A percentile compares a stretch with the other conserved stretches of the same genome.
phyloP scores from a whole-genome alignment of 2,888 invertebrate genomes.

The Eledona agricola region DNA sequence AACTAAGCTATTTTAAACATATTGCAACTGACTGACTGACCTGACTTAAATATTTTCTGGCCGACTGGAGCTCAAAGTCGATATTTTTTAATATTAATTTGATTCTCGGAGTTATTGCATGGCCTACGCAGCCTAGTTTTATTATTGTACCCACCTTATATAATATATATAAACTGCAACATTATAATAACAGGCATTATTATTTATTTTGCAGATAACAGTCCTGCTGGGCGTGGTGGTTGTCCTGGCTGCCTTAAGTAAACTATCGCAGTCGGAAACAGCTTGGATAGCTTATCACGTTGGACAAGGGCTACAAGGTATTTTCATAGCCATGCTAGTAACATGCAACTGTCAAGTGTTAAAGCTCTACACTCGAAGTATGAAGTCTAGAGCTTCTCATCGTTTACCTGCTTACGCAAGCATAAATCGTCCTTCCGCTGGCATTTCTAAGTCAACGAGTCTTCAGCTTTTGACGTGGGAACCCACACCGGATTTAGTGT shows the following conservation, averaged over 20 bases:
- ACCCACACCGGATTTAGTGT: constrained; percentile 61
- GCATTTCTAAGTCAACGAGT: constrained; percentile 59
- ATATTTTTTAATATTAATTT: too few species aligned
- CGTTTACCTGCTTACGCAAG: constrained; percentile 48
- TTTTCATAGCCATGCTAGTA: constrained; percentile 70
- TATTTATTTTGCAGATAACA: constrained; percentile 58
- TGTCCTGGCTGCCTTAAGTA: constrained; percentile 59
- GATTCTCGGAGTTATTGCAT: too few species aligned
- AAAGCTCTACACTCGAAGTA: constrained; percentile 59
- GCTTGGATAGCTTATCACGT: constrained; percentile 64
- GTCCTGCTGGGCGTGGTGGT: constrained; percentile 58
- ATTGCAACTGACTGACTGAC: too few species aligned
- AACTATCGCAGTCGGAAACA: constrained; percentile 58
- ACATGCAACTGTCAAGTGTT: constrained; percentile 69
- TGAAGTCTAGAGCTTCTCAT: constrained; percentile 50
- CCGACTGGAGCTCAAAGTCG: too few species aligned
- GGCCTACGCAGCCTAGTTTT: too few species aligned
- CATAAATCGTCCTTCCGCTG: constrained; percentile 47
- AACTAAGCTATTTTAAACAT: too few species aligned
- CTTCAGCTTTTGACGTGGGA: constrained; percentile 62
- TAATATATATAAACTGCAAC: too few species aligned
- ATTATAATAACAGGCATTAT: neutral
- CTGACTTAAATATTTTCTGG: too few species aligned
- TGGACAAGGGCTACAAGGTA: constrained; percentile 67
- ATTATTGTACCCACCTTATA: too few species aligned